Conservation (phyloP, 2,888 invertebrate species). For the Agapostemon virescens region DNA sequence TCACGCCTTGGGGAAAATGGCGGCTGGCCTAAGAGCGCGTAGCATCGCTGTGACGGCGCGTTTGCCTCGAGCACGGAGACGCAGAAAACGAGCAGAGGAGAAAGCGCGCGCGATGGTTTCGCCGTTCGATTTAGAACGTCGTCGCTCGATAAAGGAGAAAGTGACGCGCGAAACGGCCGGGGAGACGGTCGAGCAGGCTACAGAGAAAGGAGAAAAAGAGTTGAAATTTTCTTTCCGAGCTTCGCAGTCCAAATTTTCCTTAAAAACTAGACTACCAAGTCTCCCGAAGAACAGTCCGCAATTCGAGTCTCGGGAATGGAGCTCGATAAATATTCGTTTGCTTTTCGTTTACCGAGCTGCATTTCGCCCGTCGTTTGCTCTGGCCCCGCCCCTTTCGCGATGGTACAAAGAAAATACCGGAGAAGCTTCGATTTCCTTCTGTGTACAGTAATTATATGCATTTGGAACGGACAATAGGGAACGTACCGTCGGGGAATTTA, state of each 20-base stretch:
- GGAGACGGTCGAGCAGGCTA: neutral
- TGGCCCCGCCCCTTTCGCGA: neutral
- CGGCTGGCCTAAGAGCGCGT: too few relatives aligned
- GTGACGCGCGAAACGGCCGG: neutral
- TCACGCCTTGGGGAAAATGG: too few relatives aligned
- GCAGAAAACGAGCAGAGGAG: neutral
- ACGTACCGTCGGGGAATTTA: too few relatives aligned
- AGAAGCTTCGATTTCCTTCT: too few relatives aligned
- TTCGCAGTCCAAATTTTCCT: neutral
- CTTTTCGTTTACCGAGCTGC: too few relatives aligned
- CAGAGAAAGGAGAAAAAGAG: neutral
- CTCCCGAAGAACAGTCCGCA: too few relatives aligned
- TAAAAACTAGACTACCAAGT: neutral
- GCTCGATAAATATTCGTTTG: too few relatives aligned
- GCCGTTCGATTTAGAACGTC: neutral
- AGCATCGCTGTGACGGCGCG: too few relatives aligned
- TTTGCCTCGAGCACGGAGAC: too few relatives aligned
- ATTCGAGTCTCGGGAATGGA: too few relatives aligned
- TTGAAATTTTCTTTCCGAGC: neutral
- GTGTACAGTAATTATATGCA: too few relatives aligned
- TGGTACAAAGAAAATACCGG: neutral
- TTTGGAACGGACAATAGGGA: too few relatives aligned
- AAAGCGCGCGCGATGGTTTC: neutral
- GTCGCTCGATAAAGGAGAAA: slow-evolving; percentile 1
- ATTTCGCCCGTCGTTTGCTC: neutral